Evolutionary conservation across 2,888 invertebrate genomes (phyloP).

Genomic region (Aspidapion aeneum): DNA sequence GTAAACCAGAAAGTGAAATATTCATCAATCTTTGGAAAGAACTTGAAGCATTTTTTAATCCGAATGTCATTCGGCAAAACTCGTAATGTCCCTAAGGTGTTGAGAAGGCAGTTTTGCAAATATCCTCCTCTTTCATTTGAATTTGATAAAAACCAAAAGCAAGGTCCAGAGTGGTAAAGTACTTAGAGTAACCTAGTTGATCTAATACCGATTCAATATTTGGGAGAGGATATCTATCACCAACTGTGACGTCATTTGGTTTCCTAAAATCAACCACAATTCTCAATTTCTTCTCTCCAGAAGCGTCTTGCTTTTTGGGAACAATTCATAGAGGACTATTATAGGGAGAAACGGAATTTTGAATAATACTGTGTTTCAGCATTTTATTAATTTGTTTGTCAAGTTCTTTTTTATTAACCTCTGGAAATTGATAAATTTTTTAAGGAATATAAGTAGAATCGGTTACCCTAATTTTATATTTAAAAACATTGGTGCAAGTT

Average conservation of each 20-base stretch:
- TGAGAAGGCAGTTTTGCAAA: conserved; percentile 43
- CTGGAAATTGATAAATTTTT: conserved; percentile 34
- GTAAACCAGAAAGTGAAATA: neutral
- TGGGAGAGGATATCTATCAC: conserved; percentile 40
- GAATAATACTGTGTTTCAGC: no score
- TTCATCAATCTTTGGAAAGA: conserved; percentile 26
- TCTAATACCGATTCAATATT: conserved; percentile 41
- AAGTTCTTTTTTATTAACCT: conserved; percentile 35
- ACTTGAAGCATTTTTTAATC: no score
- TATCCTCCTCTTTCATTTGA: conserved; percentile 30
- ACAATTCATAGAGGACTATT: no score
- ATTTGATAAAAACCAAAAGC: conserved; percentile 44
- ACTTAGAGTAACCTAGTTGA: no score
- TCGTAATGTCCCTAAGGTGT: conserved; percentile 39
- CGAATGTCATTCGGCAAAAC: conserved; percentile 41
- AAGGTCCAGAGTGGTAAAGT: conserved; percentile 43
- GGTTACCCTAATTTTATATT: conserved; percentile 30
- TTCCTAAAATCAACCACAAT: conserved; percentile 29
- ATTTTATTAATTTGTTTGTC: no score
- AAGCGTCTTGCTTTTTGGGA: no score
- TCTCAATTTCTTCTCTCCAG: conserved; percentile 26
- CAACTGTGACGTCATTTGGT: conserved; percentile 41
- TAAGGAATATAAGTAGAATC: conserved; percentile 26
- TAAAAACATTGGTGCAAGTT: conserved; percentile 26
- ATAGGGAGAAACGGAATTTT: no score